Conservation (phyloP, 1,140 invertebrate species). For the Holcopasites calliopsidis region DNA sequence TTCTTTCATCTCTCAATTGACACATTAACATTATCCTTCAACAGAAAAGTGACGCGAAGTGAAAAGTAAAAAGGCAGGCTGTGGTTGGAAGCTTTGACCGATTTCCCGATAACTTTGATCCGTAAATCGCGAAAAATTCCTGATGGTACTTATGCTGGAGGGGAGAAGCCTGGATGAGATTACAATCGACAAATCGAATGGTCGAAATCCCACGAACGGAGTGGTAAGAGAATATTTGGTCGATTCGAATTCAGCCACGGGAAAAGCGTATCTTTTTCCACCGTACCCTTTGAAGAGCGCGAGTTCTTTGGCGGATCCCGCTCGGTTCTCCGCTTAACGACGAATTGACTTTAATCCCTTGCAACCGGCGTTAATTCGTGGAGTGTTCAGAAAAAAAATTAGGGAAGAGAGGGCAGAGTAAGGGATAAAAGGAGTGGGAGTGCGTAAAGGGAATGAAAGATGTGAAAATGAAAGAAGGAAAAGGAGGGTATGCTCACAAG, state of each 20-base stretch:
- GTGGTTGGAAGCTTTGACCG: too few relatives aligned
- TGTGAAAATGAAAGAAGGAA: background rate
- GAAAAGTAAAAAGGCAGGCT: background rate
- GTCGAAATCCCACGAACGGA: background rate
- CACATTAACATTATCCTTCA: too few relatives aligned
- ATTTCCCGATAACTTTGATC: background rate
- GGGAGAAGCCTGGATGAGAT: background rate
- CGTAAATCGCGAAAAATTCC: background rate
- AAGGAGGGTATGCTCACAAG: background rate
- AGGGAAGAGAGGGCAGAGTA: too few relatives aligned
- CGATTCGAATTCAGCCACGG: background rate
- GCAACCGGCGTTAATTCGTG: slow-evolving; percentile 18
- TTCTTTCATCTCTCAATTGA: too few relatives aligned
- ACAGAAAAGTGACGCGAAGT: background rate
- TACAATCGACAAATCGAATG: background rate
- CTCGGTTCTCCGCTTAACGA: slow-evolving; percentile 16
- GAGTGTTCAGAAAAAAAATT: background rate
- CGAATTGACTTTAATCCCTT: slow-evolving; percentile 8
- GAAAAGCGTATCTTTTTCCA: slow-evolving; percentile 1
- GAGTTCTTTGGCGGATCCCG: background rate
- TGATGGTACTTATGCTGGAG: background rate
- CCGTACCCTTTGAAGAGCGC: too few relatives aligned
- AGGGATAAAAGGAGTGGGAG: background rate
- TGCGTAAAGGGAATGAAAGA: background rate
- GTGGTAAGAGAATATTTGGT: background rate